phyloP scores from a whole-genome alignment of 2,113 vertebrate species.

The Phaethon lepturus region DNA sequence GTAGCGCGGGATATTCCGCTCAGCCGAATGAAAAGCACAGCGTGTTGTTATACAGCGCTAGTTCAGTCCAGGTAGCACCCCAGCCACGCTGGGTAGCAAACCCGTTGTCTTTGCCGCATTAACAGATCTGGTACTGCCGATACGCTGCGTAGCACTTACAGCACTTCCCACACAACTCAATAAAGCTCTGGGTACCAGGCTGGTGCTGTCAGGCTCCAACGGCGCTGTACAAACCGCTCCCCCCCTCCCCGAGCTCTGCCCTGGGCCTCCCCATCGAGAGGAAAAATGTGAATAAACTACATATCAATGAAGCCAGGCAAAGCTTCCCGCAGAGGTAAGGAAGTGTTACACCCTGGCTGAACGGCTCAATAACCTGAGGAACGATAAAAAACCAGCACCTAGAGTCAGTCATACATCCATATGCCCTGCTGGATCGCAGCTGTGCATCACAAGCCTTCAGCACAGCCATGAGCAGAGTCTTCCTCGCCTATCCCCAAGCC shows the following conservation, averaged over 20 bases:
- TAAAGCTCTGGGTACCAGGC: background rate
- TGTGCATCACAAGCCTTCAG: background rate
- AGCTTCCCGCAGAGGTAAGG: background rate
- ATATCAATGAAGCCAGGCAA: background rate
- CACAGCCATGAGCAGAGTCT: background rate
- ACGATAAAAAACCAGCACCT: background rate
- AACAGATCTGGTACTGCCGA: background rate
- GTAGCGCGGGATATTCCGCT: accelerated
- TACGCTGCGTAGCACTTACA: background rate
- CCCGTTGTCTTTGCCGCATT: background rate
- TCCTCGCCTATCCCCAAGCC: accelerated
- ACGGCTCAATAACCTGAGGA: background rate
- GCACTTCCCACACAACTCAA: background rate
- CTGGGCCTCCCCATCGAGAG: background rate
- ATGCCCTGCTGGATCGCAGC: background rate
- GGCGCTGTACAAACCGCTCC: background rate
- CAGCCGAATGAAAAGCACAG: background rate
- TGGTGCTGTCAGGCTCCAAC: background rate
- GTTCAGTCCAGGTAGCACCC: background rate
- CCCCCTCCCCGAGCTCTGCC: background rate
- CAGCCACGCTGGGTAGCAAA: background rate
- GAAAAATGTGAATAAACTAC: background rate
- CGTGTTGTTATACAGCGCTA: accelerated
- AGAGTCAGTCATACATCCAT: background rate
- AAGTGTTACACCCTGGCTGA: background rate